These are phyloP conservation scores for Melanotaenia boesemani DNA, from an alignment of 2,797 vertebrate species.

Conservation along the genomic window DNA sequence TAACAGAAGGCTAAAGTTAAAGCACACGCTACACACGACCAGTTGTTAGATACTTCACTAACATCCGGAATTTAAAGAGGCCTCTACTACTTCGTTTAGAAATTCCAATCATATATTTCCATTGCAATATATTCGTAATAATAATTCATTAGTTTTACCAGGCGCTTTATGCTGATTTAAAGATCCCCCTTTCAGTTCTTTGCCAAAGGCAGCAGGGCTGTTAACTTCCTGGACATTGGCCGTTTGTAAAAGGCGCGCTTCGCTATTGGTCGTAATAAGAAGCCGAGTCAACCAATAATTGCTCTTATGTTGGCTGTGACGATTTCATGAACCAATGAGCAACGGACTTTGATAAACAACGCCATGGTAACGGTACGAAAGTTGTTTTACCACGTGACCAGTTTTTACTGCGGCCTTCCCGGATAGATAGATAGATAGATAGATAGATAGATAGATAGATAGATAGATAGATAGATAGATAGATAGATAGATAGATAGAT, in stretches of 20 bases:
- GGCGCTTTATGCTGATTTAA: slow-evolving; percentile 51
- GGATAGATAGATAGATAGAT: not conserved
- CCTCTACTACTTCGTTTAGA: not conserved
- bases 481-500: too few species aligned
- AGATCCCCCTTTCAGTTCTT: slow-evolving; percentile 30
- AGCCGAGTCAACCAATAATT: slow-evolving; percentile 64
- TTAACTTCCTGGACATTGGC: slow-evolving; percentile 76
- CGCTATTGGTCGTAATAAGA: slow-evolving; percentile 72
- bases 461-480: slow-evolving; percentile 1
- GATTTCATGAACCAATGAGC: slow-evolving; percentile 64
- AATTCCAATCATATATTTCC: slow-evolving; percentile 1
- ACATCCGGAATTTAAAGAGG: slow-evolving; percentile 14
- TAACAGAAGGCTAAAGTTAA: not conserved
- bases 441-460: slow-evolving; percentile 6
- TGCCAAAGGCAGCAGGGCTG: slow-evolving; percentile 10
- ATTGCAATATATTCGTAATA: not conserved
- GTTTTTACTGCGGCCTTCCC: slow-evolving; percentile 34
- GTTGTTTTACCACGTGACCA: slow-evolving; percentile 59
- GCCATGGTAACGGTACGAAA: slow-evolving; percentile 75
- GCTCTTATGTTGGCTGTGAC: not conserved
- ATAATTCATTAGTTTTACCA: slow-evolving; percentile 3
- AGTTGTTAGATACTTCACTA: slow-evolving; percentile 10
- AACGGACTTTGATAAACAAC: slow-evolving; percentile 69
- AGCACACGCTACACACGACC: slow-evolving; percentile 10
- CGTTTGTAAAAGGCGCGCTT: slow-evolving; percentile 83